A percentile compares a stretch with the other conserved stretches of the same genome.
phyloP scores from a whole-genome alignment of 1,140 invertebrate genomes.

The Harlomillsia oculata region DNA sequence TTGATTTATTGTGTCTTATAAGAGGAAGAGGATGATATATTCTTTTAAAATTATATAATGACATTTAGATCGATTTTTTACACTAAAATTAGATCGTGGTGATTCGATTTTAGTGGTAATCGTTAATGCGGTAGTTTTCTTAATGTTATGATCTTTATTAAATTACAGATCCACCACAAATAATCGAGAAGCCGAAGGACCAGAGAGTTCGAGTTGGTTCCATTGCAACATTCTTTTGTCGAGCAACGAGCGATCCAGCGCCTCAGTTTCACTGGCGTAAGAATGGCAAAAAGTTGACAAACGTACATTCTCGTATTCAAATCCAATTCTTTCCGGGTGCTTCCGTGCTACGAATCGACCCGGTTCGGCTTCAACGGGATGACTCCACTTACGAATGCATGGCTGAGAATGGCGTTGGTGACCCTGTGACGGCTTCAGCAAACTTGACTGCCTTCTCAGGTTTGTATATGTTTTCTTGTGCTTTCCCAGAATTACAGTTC shows the following conservation, averaged over 20 bases:
- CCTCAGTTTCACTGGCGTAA: conserved; percentile 54
- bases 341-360: conserved; percentile 83
- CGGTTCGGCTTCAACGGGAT: conserved; percentile 68
- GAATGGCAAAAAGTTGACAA: conserved; percentile 60
- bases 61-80: too few relatives aligned
- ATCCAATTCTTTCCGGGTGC: conserved; percentile 51
- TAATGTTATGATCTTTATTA: conserved; percentile 1
- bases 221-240: conserved; percentile 92
- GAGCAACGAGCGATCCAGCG: conserved; percentile 74
- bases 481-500: too few relatives aligned
- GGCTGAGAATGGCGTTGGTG: conserved; percentile 90
- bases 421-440: conserved; percentile 79
- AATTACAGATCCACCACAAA: conserved; percentile 75
- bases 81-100: too few relatives aligned
- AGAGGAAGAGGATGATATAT: too few relatives aligned
- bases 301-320: conserved; percentile 37
- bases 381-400: conserved; percentile 89
- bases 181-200: conserved; percentile 71
- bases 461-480: too few relatives aligned
- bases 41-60: too few relatives aligned
- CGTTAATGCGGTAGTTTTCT: too few relatives aligned
- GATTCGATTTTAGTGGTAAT: too few relatives aligned
- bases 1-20: too few relatives aligned
- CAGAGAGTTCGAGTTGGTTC: conserved; percentile 77
- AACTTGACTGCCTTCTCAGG: conserved; percentile 77